These are phyloP conservation scores for Cynocephalus volans DNA, from an alignment of 2,113 vertebrate genomes.

Conservation along the genomic window DNA sequence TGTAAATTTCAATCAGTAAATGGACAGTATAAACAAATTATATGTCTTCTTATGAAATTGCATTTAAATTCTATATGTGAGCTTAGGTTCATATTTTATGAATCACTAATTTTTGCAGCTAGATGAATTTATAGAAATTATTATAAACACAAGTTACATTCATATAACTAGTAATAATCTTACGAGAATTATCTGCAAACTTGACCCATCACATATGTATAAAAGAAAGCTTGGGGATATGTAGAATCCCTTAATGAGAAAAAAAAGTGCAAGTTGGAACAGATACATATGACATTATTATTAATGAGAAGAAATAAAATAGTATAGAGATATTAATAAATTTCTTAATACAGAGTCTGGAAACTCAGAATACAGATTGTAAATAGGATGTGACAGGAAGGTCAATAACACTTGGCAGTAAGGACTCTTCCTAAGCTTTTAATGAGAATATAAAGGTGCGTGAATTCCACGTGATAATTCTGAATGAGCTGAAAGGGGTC, in stretches of 20 bases:
- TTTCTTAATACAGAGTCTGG: conserved; percentile 69
- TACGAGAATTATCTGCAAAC: conserved; percentile 31
- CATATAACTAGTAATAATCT: conserved; percentile 10
- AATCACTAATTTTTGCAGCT: not conserved
- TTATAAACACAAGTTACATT: not conserved
- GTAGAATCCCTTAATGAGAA: not conserved
- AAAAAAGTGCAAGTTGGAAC: not conserved
- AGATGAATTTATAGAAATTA: conserved; percentile 22
- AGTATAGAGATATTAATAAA: conserved; percentile 52
- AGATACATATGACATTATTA: not conserved
- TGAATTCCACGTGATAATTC: not conserved
- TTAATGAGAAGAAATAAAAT: conserved; percentile 45
- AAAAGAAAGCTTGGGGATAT: not conserved
- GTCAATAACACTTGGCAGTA: conserved; percentile 67
- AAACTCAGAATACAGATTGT: conserved; percentile 53
- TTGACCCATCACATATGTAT: not conserved
- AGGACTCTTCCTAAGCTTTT: conserved; percentile 46
- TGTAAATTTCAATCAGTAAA: not conserved
- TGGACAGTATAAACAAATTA: not conserved
- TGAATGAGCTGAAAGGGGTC: not conserved
- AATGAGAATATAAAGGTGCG: conserved; percentile 51
- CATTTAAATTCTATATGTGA: conserved; percentile 19
- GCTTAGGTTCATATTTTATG: not conserved
- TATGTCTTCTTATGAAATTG: not conserved
- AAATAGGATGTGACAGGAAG: conserved; percentile 70